A percentile compares a stretch with the other conserved stretches of the same genome.
phyloP scores from a whole-genome alignment of 2,113 vertebrate species.

The Glaucidium brasilianum region DNA sequence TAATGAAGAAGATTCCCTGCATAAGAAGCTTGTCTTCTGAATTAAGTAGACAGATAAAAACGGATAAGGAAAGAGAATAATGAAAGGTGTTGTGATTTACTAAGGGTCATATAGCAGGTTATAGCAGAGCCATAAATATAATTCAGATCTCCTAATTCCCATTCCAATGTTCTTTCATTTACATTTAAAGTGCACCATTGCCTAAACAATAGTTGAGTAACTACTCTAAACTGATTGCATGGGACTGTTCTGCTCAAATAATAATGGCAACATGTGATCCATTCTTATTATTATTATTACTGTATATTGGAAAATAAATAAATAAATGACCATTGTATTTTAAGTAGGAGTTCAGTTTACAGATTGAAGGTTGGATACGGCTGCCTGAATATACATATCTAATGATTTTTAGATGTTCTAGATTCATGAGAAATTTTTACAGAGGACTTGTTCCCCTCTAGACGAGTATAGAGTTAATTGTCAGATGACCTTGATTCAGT shows the following conservation, averaged over 20 bases:
- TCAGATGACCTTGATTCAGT: not conserved
- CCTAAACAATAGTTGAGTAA: not conserved
- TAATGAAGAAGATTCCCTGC: not conserved
- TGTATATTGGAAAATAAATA: not conserved
- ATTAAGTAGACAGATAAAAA: not conserved
- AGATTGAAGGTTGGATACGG: not conserved
- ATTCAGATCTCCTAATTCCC: not conserved
- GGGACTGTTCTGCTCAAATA: not conserved
- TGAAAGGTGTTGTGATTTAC: not conserved
- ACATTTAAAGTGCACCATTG: not conserved
- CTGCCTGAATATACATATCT: not conserved
- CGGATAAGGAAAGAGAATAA: not conserved
- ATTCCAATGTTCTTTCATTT: not conserved
- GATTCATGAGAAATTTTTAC: not conserved
- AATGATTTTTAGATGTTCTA: not conserved
- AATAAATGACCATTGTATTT: not conserved
- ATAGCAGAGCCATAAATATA: not conserved
- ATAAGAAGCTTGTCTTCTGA: not conserved
- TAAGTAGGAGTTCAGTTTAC: not conserved
- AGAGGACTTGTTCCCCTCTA: not conserved
- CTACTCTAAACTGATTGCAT: not conserved
- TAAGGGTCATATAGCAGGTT: not conserved
- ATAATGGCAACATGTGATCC: not conserved
- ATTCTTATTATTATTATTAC: not conserved
- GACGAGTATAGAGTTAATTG: not conserved